These are phyloP conservation scores for Thymelicus lineola DNA, from an alignment of 2,888 invertebrate species.

Conservation along the genomic window DNA sequence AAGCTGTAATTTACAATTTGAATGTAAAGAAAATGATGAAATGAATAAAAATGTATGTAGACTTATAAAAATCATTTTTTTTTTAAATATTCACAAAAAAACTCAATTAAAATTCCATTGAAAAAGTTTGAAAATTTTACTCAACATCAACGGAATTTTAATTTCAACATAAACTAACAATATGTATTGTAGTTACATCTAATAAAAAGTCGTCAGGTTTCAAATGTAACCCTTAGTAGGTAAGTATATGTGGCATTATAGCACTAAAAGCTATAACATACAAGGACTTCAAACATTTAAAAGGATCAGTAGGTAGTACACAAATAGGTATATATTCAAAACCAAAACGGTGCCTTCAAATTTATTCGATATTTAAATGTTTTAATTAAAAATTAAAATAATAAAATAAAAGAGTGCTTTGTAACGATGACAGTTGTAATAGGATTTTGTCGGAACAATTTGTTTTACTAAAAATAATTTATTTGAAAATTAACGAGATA, in stretches of 20 bases:
- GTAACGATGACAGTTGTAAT: too few relatives aligned
- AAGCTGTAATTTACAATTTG: not conserved
- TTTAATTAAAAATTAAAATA: too few relatives aligned
- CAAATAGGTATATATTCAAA: slow-evolving; percentile 7
- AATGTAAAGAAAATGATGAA: not conserved
- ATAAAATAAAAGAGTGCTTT: too few relatives aligned
- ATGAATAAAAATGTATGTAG: not conserved
- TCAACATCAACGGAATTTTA: slow-evolving; percentile 4
- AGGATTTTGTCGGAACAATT: too few relatives aligned
- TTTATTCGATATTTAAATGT: not conserved
- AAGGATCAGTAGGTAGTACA: slow-evolving; percentile 2
- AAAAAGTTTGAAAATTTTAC: not conserved
- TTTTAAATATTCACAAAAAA: slow-evolving; percentile 16
- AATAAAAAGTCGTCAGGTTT: not conserved
- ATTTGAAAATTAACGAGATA: too few relatives aligned
- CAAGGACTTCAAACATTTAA: slow-evolving; percentile 2
- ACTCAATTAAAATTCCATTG: not conserved
- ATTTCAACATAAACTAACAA: slow-evolving; percentile 11
- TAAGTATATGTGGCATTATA: slow-evolving; percentile 4
- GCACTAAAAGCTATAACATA: slow-evolving; percentile 26
- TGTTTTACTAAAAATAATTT: too few relatives aligned
- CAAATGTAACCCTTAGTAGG: not conserved
- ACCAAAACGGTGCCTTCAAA: slow-evolving; percentile 1
- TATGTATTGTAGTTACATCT: slow-evolving; percentile 8
- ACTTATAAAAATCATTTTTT: not conserved